phyloP scores from a whole-genome alignment of 2,888 invertebrate species.

The Diachrysia chrysitis region DNA sequence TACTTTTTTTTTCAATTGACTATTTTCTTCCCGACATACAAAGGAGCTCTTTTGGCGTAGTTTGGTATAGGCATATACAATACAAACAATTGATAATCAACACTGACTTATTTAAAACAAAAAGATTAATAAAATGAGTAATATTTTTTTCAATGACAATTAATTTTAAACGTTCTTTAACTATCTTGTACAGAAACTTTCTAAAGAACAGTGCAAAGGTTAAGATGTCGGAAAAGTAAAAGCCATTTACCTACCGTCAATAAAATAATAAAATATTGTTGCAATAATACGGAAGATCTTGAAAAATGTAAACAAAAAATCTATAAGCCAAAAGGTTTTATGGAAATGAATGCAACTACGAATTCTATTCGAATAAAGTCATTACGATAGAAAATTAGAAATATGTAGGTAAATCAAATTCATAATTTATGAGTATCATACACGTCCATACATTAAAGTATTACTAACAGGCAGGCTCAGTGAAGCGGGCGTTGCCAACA shows the following conservation, averaged over 20 bases:
- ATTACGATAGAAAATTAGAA: background rate
- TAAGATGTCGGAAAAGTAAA: slow-evolving; percentile 1
- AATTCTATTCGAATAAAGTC: background rate
- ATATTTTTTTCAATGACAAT: background rate
- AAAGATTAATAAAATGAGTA: background rate
- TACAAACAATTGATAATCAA: no score
- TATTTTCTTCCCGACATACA: no score
- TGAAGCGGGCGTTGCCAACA: slow-evolving; percentile 51
- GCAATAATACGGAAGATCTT: background rate
- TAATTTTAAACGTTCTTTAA: no score
- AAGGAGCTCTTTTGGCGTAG: no score
- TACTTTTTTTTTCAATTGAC: no score
- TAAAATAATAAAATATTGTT: background rate
- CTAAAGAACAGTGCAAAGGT: background rate
- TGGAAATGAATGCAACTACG: background rate
- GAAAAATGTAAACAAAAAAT: background rate
- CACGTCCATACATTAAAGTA: slow-evolving; percentile 20
- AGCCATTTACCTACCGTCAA: background rate
- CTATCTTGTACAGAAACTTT: background rate
- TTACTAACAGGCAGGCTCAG: slow-evolving; percentile 45
- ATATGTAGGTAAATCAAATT: background rate
- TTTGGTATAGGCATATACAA: no score
- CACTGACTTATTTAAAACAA: background rate
- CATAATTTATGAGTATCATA: background rate
- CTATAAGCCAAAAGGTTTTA: background rate